Percentiles rank a stretch among this genome's conserved stretches.
These are phyloP conservation scores for Cataglyphis altisquamis DNA, from an alignment of 2,888 invertebrate species.

Conservation along the genomic window DNA sequence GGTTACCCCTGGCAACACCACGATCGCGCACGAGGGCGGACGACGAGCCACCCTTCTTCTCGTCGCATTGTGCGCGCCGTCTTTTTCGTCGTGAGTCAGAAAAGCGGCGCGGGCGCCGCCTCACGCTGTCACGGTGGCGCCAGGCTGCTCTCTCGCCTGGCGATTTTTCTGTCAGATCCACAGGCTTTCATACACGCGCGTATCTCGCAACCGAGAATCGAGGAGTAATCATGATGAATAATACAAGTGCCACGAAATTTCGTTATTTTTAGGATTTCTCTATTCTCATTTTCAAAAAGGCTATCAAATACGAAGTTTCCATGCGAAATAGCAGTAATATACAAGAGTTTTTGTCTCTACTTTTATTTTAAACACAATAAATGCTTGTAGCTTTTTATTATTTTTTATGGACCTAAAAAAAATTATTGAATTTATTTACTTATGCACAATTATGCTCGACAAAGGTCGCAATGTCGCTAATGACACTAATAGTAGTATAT, in stretches of 20 bases:
- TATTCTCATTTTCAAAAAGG: background rate
- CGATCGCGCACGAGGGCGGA: slow-evolving; percentile 12
- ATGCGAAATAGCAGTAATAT: background rate
- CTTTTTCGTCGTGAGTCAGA: slow-evolving; percentile 69
- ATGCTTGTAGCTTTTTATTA: background rate
- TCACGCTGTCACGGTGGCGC: slow-evolving; percentile 59
- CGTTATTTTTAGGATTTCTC: background rate
- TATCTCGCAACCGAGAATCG: background rate
- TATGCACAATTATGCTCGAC: background rate
- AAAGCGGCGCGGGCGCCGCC: slow-evolving; percentile 59
- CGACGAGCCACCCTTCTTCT: slow-evolving; percentile 28
- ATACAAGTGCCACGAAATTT: background rate
- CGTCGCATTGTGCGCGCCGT: slow-evolving; percentile 46
- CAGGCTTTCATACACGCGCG: background rate
- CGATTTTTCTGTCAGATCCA: slow-evolving; percentile 32
- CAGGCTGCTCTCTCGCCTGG: slow-evolving; percentile 51
- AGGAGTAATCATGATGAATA: slow-evolving; percentile 8
- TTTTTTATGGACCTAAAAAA: background rate
- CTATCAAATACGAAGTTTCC: background rate
- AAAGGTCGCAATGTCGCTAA: background rate
- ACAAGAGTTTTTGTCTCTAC: background rate
- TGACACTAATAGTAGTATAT: background rate
- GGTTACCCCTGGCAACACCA: slow-evolving; percentile 38
- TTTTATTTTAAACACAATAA: slow-evolving; percentile 5
- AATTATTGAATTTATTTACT: background rate